Base-by-base conservation (phyloP, 2,113 vertebrate genomes). In the Cyanoliseus patagonus region DNA sequence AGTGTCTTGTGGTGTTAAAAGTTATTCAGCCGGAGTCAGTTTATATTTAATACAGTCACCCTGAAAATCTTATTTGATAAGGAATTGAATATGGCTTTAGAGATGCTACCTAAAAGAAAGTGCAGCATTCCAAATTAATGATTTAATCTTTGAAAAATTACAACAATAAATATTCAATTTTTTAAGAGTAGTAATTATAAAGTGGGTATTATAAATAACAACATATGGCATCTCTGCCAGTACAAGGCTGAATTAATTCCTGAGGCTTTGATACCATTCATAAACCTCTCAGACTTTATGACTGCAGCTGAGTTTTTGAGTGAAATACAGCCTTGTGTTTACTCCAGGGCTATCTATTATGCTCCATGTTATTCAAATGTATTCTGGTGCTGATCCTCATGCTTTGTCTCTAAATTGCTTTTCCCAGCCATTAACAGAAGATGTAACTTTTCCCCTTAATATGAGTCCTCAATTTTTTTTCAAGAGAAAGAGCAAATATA, bases 271-370 rank as follows among this genome's bases (percentile, higher is more conserved):
- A 84, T 95, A 83, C 78, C 93, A 77, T 95, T 96, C 90, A 92
- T 93, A 97, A 97, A 94, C 61, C 92, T 94, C 91, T 96, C 95
- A 88, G 13, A 57, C 22, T 96, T 97, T 96, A 96, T 88, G 94
- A 92, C 88, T 96, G 88, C 95, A 96, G 80, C 94, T 94, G 97
- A 97, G 66, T 44, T 95, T 80, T 91, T 88, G 90, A 97, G 86
- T 95, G 94, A 97, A 97, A 96, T 97, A 96, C 75, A 94, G 78
- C 90, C 52, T 91, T 83, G 20, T 90, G 64, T 94, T 97, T 94
- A 90, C 93, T 93, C 92, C 81, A 94, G 90, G 90, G 91, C 86
- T 89, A 95, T 94, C 41, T 96, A 76, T 96, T 97, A 97, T 86
- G 61, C 49, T 86, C 64, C 39, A 17, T 70, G 69, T 94, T 97